A percentile compares a stretch with the other conserved stretches of the same genome.
phyloP scores from a whole-genome alignment of 2,888 invertebrate genomes.

The Ennomos fuscantarius region DNA sequence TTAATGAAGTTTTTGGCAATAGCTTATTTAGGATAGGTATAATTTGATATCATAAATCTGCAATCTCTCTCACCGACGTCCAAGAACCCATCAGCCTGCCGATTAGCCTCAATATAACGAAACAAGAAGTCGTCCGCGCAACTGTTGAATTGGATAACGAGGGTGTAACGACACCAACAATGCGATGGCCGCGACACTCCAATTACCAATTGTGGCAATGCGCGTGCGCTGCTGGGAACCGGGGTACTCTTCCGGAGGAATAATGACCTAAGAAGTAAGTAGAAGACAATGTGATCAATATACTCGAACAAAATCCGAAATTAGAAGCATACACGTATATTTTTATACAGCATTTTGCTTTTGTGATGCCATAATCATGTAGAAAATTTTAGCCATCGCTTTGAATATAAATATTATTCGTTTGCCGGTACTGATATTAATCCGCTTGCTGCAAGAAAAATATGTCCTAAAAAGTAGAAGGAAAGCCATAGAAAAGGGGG shows the following conservation, averaged over 20 bases:
- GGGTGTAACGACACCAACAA: slow-evolving; percentile 81
- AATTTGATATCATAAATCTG: not conserved
- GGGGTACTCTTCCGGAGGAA: slow-evolving; percentile 38
- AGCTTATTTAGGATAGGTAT: no score
- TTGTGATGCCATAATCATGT: no score
- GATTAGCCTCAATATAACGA: slow-evolving; percentile 73
- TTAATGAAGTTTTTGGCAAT: no score
- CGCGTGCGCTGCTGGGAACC: slow-evolving; percentile 74
- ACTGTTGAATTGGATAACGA: slow-evolving; percentile 82
- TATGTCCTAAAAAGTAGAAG: no score
- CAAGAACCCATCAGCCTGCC: slow-evolving; percentile 44
- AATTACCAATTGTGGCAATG: slow-evolving; percentile 76
- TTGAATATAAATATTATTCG: no score
- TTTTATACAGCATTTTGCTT: no score
- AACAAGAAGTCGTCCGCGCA: slow-evolving; percentile 70
- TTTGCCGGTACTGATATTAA: no score
- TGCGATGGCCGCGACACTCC: slow-evolving; percentile 60
- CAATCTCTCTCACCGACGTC: slow-evolving; percentile 20
- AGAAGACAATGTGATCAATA: not conserved
- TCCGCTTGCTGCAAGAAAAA: no score
- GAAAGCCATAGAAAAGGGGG: no score
- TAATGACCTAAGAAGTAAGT: slow-evolving; percentile 19
- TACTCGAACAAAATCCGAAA: no score
- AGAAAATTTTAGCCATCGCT: no score
- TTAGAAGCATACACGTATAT: no score